phyloP scores from a whole-genome alignment of 2,797 vertebrate genomes.

The Pseudotriccus pelzelni region DNA sequence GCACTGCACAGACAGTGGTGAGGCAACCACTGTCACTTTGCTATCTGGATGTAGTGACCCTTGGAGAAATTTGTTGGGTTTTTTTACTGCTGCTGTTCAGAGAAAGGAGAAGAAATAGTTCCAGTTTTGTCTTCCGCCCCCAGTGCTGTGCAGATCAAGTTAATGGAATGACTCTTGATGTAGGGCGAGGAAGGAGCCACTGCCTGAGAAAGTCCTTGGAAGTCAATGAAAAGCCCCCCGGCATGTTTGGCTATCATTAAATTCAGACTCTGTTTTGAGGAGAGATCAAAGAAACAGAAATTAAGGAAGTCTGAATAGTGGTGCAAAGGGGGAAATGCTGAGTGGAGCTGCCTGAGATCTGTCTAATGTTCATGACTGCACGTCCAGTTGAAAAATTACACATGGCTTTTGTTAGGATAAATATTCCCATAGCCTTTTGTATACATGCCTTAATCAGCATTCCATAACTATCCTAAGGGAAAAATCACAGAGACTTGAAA shows the following conservation, averaged over 20 bases:
- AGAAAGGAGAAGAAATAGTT: background rate
- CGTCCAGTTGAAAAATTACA: background rate
- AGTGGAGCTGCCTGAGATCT: background rate
- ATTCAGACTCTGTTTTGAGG: background rate
- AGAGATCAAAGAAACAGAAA: background rate
- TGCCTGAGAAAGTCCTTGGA: background rate
- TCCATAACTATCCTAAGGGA: background rate
- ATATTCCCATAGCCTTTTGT: background rate
- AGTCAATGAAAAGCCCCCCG: background rate
- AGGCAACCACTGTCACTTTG: background rate
- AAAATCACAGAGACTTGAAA: background rate
- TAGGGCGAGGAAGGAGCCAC: background rate
- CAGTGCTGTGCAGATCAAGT: background rate
- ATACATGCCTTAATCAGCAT: background rate
- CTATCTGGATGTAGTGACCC: background rate
- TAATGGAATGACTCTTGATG: background rate
- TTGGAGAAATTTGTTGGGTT: background rate
- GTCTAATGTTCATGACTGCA: background rate
- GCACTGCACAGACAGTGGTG: background rate
- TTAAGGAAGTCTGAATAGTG: background rate
- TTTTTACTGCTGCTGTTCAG: background rate
- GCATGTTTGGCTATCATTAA: background rate
- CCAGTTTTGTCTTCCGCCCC: background rate
- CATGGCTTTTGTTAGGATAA: background rate
- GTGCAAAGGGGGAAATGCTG: background rate